Percentiles rank a stretch among this genome's conserved stretches.
phyloP scores from a whole-genome alignment of 2,797 vertebrate genomes.

The Paratrypauchen microcephalus region DNA sequence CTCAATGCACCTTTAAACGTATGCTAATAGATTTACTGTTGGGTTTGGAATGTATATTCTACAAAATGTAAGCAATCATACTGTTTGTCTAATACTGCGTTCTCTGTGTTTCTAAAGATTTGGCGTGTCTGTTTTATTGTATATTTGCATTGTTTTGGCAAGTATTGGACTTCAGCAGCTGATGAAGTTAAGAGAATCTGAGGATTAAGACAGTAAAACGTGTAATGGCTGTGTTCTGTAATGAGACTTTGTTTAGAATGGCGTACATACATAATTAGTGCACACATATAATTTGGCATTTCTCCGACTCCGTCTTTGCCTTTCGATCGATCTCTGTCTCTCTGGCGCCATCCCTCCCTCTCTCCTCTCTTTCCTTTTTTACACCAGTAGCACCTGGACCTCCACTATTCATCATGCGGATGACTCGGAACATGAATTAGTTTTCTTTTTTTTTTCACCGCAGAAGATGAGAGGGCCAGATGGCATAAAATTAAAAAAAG shows the following conservation, averaged over 20 bases:
- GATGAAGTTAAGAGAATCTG: slow-evolving; percentile 7
- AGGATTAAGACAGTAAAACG: slow-evolving; percentile 52
- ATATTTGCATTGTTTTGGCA: slow-evolving; percentile 7
- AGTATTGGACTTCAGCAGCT: slow-evolving; percentile 1
- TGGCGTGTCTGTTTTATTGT: not conserved
- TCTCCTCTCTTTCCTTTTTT: slow-evolving; percentile 71
- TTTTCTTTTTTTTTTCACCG: slow-evolving; percentile 75
- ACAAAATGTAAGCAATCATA: slow-evolving; percentile 5
- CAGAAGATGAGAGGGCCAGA: slow-evolving; percentile 83
- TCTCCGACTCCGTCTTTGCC: slow-evolving; percentile 55
- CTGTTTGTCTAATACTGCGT: not conserved
- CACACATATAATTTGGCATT: slow-evolving; percentile 69
- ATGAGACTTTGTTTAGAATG: slow-evolving; percentile 67
- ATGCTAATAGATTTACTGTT: not conserved
- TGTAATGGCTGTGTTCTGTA: slow-evolving; percentile 44
- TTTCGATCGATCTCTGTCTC: slow-evolving; percentile 58
- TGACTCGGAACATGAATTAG: slow-evolving; percentile 87
- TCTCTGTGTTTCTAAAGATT: not conserved
- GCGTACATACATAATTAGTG: slow-evolving; percentile 65
- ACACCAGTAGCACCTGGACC: slow-evolving; percentile 90
- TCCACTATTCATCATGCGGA: slow-evolving; percentile 96
- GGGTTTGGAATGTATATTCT: not conserved
- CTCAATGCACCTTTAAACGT: not conserved
- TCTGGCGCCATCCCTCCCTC: slow-evolving; percentile 46
- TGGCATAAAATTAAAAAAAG: slow-evolving; percentile 77